Conservation (phyloP, 2,888 invertebrate genomes). For the Nemoura dubitans region DNA sequence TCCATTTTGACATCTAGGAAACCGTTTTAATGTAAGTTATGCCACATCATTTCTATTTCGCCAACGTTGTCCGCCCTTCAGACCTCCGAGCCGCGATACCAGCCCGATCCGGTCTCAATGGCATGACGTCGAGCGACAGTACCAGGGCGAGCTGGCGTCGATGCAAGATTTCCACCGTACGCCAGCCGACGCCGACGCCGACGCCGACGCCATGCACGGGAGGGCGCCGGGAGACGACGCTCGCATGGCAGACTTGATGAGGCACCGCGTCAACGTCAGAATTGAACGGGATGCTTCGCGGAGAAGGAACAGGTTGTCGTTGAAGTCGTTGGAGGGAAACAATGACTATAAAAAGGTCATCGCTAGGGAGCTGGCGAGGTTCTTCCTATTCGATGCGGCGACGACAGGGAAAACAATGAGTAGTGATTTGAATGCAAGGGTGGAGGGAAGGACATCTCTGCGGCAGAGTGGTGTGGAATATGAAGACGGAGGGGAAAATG, state of each 20-base stretch:
- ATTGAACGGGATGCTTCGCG: no score
- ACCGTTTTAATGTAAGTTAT: no score
- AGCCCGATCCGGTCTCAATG: neutral
- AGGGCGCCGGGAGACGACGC: neutral
- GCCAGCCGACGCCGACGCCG: neutral
- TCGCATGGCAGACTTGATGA: neutral
- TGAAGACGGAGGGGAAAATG: no score
- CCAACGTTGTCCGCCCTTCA: no score
- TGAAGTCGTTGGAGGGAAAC: no score
- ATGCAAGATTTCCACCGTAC: conserved; percentile 16
- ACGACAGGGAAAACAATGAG: neutral
- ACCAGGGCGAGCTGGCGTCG: conserved; percentile 24
- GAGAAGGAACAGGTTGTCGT: no score
- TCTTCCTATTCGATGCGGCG: neutral
- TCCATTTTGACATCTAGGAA: no score
- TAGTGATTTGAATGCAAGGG: no score
- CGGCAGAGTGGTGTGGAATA: no score
- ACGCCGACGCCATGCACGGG: neutral
- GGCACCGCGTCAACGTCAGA: neutral
- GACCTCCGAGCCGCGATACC: neutral
- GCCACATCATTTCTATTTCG: no score
- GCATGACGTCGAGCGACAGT: conserved; percentile 42
- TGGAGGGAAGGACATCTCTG: no score
- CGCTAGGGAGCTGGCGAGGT: neutral
- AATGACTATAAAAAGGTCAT: neutral